Evolutionary conservation across 2,888 invertebrate genomes (phyloP), one percentile per base, ranked within the genome.

Genomic region (Thera obeliscata): DNA sequence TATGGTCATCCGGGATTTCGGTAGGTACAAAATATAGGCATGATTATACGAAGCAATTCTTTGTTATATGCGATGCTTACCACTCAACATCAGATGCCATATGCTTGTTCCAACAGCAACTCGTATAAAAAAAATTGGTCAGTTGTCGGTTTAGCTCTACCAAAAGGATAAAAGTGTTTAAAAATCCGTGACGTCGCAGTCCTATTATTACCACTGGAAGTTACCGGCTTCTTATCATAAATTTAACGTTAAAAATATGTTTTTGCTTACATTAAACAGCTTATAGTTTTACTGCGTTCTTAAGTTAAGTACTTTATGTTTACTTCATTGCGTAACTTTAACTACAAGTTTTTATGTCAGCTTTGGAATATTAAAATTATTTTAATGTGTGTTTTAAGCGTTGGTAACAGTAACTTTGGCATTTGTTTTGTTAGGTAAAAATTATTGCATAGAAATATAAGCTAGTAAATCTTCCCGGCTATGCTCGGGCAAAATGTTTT

Each of bases 301-400:
- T 41, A 64, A 54, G 50, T 48, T 57, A 67, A 66, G 58, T 70
- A 56, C 64, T 12, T 12, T 38, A 56, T 64, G 66, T 71, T 73
- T 70, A 63, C 55, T 66, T 62, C 60, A 69, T 67, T 62, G 63
- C 59, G 62, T 57, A 69, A 69, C 67, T 67, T 71, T 71, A 60
- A 69, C 63, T 64, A 56, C 67, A 68, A 22, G 66, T 70, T 70
- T 70, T 74, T 61, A 71, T 70, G 66, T 69, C 67, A 64, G 61
- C 62, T 68, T 65, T 67, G 61, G 48, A 48, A 64, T 61, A 48
- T 67, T 64, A 61, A 64, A 64, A 61, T 68, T 56, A 60, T 48
- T 67, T 67, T 64, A 56, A 67, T 67, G 64, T 61, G 43, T 54
- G 49, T 56, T 64, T 67, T 67, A 61, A 60, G 56, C 64, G 61